These are phyloP conservation scores for Agelas oroides DNA, from an alignment of 37 sponge, comb jelly and placozoan genomes.

Conservation along the genomic window DNA sequence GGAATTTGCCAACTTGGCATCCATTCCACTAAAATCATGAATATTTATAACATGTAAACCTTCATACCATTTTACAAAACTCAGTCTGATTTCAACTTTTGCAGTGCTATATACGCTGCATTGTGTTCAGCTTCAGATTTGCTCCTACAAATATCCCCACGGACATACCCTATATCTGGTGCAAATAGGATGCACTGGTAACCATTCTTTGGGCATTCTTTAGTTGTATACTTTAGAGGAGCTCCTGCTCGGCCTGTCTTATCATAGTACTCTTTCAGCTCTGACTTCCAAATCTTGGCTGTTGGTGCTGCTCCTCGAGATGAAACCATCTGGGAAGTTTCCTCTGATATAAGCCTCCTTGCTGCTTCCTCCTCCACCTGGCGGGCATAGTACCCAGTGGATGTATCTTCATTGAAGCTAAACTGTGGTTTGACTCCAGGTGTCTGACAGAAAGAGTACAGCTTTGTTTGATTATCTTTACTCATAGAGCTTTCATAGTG, in stretches of 20 bases:
- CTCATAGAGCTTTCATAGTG: too few species aligned
- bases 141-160: background rate
- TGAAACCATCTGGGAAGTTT: too few species aligned
- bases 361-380: slow-evolving; percentile 18
- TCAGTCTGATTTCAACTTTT: background rate
- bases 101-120: slow-evolving; percentile 23
- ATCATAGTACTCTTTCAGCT: background rate
- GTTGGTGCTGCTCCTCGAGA: background rate
- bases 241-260: background rate
- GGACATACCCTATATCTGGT: background rate
- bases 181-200: background rate
- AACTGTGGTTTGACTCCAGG: background rate
- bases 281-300: slow-evolving; percentile 3
- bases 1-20: too few species aligned
- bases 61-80: too few species aligned
- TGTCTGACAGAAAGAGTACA: slow-evolving; percentile 17
- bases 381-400: background rate
- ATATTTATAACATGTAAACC: too few species aligned
- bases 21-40: too few species aligned
- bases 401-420: slow-evolving; percentile 3
- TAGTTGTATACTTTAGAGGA: background rate
- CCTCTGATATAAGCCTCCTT: background rate
- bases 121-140: slow-evolving; percentile 29
- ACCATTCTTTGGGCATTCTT: slow-evolving; percentile 2
- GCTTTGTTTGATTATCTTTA: background rate